Percentiles rank a stretch among this genome's conserved stretches.
Conservation (phyloP, 2,113 vertebrate genomes). For the Coracopsis vasa region DNA sequence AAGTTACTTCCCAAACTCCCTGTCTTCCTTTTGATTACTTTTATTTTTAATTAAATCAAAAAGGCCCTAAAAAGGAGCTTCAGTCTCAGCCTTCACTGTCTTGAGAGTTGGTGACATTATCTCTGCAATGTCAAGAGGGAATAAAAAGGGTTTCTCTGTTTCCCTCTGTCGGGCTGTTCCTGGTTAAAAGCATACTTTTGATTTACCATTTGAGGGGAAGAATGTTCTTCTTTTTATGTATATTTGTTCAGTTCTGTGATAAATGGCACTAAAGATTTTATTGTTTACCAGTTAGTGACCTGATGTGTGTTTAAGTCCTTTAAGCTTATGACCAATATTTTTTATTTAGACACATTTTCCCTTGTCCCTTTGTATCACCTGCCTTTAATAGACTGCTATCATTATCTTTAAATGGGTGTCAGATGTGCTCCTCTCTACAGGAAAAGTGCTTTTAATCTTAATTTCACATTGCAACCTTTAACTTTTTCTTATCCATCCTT, state of each 20-base stretch:
- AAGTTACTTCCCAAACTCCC: not conserved
- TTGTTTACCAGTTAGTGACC: not conserved
- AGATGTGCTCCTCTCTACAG: not conserved
- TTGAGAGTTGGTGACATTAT: not conserved
- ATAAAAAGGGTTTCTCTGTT: not conserved
- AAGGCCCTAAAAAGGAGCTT: not conserved
- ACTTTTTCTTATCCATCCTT: conserved; percentile 26
- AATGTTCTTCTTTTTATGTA: not conserved
- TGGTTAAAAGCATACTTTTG: conserved; percentile 1
- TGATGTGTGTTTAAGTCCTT: not conserved
- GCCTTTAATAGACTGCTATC: conserved; percentile 1
- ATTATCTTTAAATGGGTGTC: conserved; percentile 55
- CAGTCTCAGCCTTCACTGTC: not conserved
- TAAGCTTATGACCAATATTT: not conserved
- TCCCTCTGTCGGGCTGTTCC: not conserved
- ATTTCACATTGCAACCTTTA: not conserved
- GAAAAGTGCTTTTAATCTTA: conserved; percentile 54
- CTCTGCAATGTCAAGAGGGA: not conserved
- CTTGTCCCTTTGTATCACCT: not conserved
- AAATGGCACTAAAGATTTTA: not conserved
- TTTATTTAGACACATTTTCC: conserved; percentile 22
- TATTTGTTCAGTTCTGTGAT: not conserved
- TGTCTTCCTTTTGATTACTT: not conserved
- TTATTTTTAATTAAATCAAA: not conserved
- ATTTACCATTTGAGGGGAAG: not conserved